Percentiles rank a stretch among this genome's conserved stretches.
Conservation (phyloP, 2,888 invertebrate species). For the Reticulitermes lucifugus region DNA sequence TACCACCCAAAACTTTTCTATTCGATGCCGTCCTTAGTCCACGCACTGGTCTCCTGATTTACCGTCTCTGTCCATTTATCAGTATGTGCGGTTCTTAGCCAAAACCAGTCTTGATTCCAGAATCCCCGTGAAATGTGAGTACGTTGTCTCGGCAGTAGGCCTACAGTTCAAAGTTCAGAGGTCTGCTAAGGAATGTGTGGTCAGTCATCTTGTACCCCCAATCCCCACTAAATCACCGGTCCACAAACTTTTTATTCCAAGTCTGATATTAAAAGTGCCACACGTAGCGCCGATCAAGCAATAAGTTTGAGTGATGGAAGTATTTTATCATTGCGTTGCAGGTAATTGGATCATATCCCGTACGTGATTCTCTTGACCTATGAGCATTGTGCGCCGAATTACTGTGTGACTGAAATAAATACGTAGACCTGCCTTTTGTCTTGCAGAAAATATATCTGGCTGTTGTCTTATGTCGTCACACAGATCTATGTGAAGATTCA, state of each 20-base stretch:
- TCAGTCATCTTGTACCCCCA: neutral
- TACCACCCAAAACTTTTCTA: neutral
- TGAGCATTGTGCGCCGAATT: neutral
- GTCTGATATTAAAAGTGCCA: neutral
- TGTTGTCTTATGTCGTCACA: too few species aligned
- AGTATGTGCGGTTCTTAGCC: neutral
- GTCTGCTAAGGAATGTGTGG: neutral
- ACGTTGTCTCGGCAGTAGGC: neutral
- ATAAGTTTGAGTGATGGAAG: conserved; percentile 2
- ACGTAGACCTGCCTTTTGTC: too few species aligned
- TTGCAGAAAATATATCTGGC: too few species aligned
- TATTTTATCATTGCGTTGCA: neutral
- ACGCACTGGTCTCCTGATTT: neutral
- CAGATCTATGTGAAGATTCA: too few species aligned
- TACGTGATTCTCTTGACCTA: neutral
- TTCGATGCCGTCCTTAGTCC: neutral
- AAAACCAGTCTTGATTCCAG: neutral
- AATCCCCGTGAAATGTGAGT: neutral
- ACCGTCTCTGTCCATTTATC: neutral
- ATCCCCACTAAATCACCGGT: neutral
- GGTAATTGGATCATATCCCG: conserved; percentile 8
- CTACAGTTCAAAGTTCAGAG: neutral
- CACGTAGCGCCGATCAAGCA: neutral
- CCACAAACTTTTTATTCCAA: neutral
- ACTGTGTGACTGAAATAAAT: too few species aligned